A percentile compares a stretch with the other conserved stretches of the same genome.
These are phyloP conservation scores for Paramormyrops kingsleyae DNA, from an alignment of 2,113 vertebrate genomes.

Conservation along the genomic window DNA sequence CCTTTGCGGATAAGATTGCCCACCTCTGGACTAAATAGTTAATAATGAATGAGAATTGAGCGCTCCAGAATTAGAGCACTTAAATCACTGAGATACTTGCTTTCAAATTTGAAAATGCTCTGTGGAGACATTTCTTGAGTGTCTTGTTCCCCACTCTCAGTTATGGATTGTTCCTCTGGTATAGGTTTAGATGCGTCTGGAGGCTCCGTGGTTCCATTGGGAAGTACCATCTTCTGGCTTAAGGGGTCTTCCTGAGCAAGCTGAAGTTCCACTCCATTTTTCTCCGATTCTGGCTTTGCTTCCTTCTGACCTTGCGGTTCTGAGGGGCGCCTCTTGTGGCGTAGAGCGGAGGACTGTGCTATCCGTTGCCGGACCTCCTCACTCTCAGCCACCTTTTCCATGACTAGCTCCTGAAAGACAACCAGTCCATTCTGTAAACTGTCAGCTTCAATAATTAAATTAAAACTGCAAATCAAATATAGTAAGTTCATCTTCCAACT, in stretches of 20 bases:
- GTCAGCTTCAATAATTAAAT: background rate
- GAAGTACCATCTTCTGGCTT: constrained; percentile 20
- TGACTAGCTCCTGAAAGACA: constrained; percentile 65
- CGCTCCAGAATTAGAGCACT: background rate
- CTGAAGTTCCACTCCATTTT: constrained; percentile 34
- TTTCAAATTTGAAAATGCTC: constrained; percentile 71
- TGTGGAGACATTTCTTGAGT: constrained; percentile 28
- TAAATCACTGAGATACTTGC: constrained; percentile 48
- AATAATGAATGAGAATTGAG: background rate
- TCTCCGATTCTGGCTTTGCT: constrained; percentile 21
- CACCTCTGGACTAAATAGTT: background rate
- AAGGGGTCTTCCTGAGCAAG: constrained; percentile 35
- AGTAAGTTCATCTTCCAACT: background rate
- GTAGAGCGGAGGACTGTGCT: constrained; percentile 54
- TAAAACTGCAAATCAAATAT: background rate
- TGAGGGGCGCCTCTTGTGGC: constrained; percentile 58
- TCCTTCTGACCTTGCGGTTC: constrained; percentile 19
- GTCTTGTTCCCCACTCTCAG: background rate
- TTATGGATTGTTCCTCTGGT: background rate
- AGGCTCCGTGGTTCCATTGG: background rate
- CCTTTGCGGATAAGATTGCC: too few relatives aligned
- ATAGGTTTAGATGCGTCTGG: background rate
- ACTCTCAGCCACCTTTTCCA: constrained; percentile 73
- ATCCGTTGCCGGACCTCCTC: constrained; percentile 63
- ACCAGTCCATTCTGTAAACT: background rate